phyloP scores from a whole-genome alignment of 2,113 vertebrate genomes.

The Bagarius yarrelli region DNA sequence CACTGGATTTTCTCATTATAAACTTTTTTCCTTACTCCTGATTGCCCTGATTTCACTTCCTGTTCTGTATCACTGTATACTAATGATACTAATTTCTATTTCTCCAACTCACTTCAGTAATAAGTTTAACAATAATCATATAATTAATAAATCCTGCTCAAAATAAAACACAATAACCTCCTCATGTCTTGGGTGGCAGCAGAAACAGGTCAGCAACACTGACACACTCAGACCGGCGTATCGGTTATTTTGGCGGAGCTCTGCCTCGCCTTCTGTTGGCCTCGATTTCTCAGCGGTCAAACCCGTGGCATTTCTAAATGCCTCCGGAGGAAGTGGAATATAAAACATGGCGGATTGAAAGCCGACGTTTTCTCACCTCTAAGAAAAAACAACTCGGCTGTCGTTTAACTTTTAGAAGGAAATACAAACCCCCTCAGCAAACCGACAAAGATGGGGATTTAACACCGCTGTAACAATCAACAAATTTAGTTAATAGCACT shows the following conservation, averaged over 20 bases:
- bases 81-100: not conserved
- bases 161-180: not conserved
- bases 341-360: constrained; percentile 34
- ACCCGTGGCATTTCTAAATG: constrained; percentile 64
- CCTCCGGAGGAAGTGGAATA: constrained; percentile 48
- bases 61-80: not conserved
- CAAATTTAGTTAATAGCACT: not conserved
- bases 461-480: not conserved
- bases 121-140: not conserved
- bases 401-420: constrained; percentile 39
- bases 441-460: too few species aligned
- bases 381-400: constrained; percentile 38
- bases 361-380: constrained; percentile 32
- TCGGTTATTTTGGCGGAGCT: not conserved
- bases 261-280: constrained; percentile 53
- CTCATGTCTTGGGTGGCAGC: not conserved
- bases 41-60: not conserved
- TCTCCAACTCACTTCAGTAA: not conserved
- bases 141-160: not conserved
- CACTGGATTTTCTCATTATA: too few species aligned
- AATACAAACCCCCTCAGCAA: too few species aligned
- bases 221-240: not conserved
- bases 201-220: constrained; percentile 34
- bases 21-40: too few species aligned
- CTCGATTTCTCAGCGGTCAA: constrained; percentile 61